Percentiles rank a stretch among this genome's conserved stretches.
These are phyloP conservation scores for Microcebus griseorufus DNA, from an alignment of 2,113 vertebrate genomes.

Conservation along the genomic window DNA sequence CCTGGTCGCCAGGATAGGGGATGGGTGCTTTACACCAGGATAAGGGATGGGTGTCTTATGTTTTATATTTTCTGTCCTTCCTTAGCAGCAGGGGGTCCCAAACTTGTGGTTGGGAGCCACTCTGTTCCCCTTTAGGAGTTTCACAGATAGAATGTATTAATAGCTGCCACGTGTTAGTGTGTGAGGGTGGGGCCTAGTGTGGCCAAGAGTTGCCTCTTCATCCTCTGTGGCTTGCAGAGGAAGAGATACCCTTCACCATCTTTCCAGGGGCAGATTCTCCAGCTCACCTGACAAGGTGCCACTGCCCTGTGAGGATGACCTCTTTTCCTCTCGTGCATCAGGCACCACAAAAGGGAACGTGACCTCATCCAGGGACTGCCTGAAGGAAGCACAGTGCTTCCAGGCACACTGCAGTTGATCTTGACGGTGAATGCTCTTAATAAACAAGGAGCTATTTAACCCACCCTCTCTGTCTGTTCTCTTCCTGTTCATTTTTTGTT, in stretches of 20 bases:
- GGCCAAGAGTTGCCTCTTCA: background rate
- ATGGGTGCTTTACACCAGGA: background rate
- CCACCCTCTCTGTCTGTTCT: background rate
- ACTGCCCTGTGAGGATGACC: background rate
- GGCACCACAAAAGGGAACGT: background rate
- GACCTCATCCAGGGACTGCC: background rate
- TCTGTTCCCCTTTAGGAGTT: background rate
- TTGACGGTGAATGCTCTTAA: background rate
- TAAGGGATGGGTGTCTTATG: background rate
- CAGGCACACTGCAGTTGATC: background rate
- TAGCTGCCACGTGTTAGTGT: background rate
- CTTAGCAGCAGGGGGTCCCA: background rate
- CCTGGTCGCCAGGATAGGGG: background rate
- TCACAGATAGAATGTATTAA: background rate
- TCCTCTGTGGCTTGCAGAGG: background rate
- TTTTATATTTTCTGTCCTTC: background rate
- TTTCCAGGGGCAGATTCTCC: background rate
- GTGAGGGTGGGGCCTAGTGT: background rate
- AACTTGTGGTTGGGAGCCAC: background rate
- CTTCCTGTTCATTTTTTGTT: background rate
- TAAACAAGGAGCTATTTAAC: background rate
- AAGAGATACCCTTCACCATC: background rate
- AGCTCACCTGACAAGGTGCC: background rate
- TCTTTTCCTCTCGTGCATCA: background rate
- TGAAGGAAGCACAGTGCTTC: background rate